phyloP scores from a whole-genome alignment of 2,113 vertebrate genomes.

The Electrona antarctica region DNA sequence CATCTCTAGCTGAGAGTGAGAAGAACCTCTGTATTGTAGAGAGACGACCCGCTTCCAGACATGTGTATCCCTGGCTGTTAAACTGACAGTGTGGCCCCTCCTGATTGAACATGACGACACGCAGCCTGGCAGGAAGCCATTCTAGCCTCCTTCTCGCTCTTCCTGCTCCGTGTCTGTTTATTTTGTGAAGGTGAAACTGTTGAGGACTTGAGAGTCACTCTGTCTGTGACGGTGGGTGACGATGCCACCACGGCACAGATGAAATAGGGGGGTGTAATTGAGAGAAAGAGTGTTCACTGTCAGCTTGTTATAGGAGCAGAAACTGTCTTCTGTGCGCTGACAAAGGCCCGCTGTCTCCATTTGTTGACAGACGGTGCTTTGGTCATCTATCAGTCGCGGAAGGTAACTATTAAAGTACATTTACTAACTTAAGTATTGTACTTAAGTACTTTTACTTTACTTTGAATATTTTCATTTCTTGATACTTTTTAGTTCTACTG shows the following conservation, averaged over 20 bases:
- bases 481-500: no score
- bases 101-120: constrained; percentile 25
- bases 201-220: constrained; percentile 12
- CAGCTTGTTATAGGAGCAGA: background rate
- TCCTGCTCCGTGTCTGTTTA: constrained; percentile 37
- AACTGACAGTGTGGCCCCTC: constrained; percentile 28
- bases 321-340: constrained; percentile 37
- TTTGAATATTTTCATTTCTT: no score
- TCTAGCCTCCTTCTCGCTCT: constrained; percentile 24
- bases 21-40: no score
- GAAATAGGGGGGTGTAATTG: constrained; percentile 31
- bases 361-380: background rate
- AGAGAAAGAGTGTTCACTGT: constrained; percentile 27
- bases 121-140: constrained; percentile 43
- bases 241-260: constrained; percentile 12
- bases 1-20: no score
- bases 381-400: background rate
- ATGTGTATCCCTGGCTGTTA: constrained; percentile 16
- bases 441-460: no score
- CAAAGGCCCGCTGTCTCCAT: background rate
- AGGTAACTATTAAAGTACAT: no score
- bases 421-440: no score
- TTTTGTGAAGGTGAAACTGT: no score
- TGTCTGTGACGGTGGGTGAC: no score
- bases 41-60: no score